Evolutionary conservation across 2,888 invertebrate genomes (phyloP).

Genomic region (Nomada fucata): DNA sequence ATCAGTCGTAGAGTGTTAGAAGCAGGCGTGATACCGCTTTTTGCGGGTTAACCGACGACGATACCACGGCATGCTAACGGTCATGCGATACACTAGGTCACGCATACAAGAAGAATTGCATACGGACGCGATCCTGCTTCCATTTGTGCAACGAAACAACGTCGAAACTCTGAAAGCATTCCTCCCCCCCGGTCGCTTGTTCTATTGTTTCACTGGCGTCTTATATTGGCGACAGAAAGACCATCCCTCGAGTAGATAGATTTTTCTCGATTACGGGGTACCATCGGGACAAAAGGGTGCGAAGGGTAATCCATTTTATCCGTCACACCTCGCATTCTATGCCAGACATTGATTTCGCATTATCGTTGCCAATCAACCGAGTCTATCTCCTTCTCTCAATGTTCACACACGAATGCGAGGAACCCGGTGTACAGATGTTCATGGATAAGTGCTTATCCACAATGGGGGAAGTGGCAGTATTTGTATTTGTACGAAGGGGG

Average conservation of each 20-base stretch:
- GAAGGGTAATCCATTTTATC: conserved; percentile 72
- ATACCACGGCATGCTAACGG: conserved; percentile 61
- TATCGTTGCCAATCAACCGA: conserved; percentile 61
- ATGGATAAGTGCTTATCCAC: conserved; percentile 28
- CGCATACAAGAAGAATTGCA: conserved; percentile 39
- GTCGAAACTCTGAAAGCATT: not conserved
- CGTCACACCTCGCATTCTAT: conserved; percentile 72
- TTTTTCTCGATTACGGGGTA: conserved; percentile 58
- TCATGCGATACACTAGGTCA: conserved; percentile 66
- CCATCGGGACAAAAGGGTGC: conserved; percentile 47
- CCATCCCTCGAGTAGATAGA: conserved; percentile 42
- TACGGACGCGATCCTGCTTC: not conserved
- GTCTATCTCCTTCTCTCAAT: conserved; percentile 52
- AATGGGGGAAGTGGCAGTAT: conserved; percentile 39
- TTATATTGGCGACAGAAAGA: conserved; percentile 24
- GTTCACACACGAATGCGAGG: conserved; percentile 19
- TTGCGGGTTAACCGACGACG: conserved; percentile 70
- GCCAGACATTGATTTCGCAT: conserved; percentile 77
- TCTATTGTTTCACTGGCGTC: not conserved
- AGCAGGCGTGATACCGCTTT: conserved; percentile 70
- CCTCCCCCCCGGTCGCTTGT: not conserved
- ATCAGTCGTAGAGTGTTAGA: conserved; percentile 72
- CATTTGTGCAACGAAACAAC: not conserved
- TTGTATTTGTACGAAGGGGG: conserved; percentile 66
- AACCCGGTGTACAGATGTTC: conserved; percentile 19